Conservation (phyloP, 2,888 invertebrate species). For the Tiliacea citrago region DNA sequence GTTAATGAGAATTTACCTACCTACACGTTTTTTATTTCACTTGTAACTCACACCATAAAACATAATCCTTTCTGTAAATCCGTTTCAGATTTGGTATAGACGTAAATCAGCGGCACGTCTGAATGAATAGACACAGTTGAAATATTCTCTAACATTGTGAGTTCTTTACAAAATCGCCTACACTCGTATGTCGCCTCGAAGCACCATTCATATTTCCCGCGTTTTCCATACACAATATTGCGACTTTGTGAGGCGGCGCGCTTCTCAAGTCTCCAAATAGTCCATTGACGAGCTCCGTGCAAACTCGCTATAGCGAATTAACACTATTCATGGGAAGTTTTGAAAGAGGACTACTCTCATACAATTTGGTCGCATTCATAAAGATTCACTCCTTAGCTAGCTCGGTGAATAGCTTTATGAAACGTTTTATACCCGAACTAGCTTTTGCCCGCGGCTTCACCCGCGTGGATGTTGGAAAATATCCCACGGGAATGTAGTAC, state of each 20-base stretch:
- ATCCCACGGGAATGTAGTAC: too few relatives aligned
- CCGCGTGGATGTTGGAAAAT: too few relatives aligned
- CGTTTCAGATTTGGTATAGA: conserved; percentile 42
- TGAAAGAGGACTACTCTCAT: conserved; percentile 90
- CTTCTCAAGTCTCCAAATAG: conserved; percentile 88
- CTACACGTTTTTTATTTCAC: background rate
- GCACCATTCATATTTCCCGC: conserved; percentile 87
- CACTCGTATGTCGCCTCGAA: conserved; percentile 78
- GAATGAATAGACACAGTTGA: conserved; percentile 61
- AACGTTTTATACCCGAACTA: conserved; percentile 81
- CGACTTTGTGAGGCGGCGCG: conserved; percentile 83
- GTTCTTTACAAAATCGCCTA: conserved; percentile 81
- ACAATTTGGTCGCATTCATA: conserved; percentile 91
- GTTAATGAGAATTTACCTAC: background rate
- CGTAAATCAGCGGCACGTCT: conserved; percentile 38
- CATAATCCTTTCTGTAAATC: conserved; percentile 46
- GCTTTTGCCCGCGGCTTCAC: too few relatives aligned
- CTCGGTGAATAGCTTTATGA: conserved; percentile 88
- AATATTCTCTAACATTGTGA: conserved; percentile 62
- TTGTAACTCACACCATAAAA: conserved; percentile 17
- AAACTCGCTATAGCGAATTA: conserved; percentile 91
- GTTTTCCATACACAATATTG: conserved; percentile 89
- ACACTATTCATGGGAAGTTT: conserved; percentile 90
- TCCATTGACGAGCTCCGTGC: conserved; percentile 89
- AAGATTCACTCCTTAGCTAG: conserved; percentile 89